Base-by-base conservation (phyloP, 2,797 vertebrate species). In the Chiloscyllium punctatum region DNA sequence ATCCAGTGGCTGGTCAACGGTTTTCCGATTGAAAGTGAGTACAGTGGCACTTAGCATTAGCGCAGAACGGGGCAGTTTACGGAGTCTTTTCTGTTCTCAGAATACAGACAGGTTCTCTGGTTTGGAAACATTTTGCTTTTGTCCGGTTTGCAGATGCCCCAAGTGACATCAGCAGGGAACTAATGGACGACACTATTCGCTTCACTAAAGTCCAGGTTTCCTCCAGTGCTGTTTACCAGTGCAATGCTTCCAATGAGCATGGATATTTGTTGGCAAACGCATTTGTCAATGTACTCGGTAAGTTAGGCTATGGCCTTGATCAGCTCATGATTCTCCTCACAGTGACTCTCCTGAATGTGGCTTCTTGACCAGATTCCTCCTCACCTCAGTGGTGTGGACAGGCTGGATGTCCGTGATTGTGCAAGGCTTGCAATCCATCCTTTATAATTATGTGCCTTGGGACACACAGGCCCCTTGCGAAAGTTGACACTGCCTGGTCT, bases 271-370 rank as follows among this genome's bases (percentile, higher is more conserved):
- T 99, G 96, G 97, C 98, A 98, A 99, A 99, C 0, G 98, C 98
- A 53, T 99, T 99, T 96, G 98, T 99, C 96, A 99, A 99, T 84
- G 98, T 99, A 95, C 97, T 99, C 92, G 98, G 99, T 99, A 97
- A 98, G 98, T 97, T 95, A 11, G 95, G 74, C 96, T 96, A 42
- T 37, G 30, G 27, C 51, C 16, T 21, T 33, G 18, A 18, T 13
- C 6, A n/a, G 33, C 33, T 66, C 53, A 2, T 15, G 15, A 30
- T 16, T 62, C 33, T 68, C 62, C n/a, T 84, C 18, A 0, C 23
- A 18, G 21, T 84, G 79, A 84, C 79, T 6, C 18, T 68, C n/a
- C 1, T 2, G 18, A 18, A 23, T 84, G 16, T 42, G 42, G 79
- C 90, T 68, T n/a, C 57, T 92, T 66, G 33, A 68, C 62, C 33